Percentiles rank a stretch among this genome's conserved stretches.
Conservation (phyloP, 1,140 invertebrate species). For the Palaemon carinicauda region DNA sequence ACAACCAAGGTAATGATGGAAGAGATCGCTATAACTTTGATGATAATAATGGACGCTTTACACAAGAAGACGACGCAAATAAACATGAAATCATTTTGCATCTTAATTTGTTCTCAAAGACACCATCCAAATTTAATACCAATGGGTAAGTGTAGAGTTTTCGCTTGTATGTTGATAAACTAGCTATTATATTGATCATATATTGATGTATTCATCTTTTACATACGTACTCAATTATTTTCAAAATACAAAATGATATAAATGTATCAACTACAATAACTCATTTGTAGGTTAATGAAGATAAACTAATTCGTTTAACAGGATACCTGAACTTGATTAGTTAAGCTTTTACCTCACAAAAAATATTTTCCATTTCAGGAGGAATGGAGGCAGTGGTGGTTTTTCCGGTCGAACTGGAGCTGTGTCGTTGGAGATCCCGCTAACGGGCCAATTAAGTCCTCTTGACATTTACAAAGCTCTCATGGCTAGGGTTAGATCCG, state of each 20-base stretch:
- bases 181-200: too few species aligned
- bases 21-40: neutral
- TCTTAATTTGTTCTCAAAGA: slow-evolving; percentile 22
- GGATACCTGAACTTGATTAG: neutral
- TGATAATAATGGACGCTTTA: neutral
- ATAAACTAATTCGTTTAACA: too few species aligned
- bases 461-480: slow-evolving; percentile 35
- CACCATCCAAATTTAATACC: neutral
- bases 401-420: neutral
- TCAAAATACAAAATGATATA: too few species aligned
- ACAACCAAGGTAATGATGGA: neutral
- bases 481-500: neutral
- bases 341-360: neutral
- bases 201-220: too few species aligned
- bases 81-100: slow-evolving; percentile 24
- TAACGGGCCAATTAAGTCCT: slow-evolving; percentile 7
- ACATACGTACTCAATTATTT: too few species aligned
- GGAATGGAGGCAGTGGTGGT: neutral
- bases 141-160: neutral
- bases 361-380: neutral
- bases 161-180: too few species aligned
- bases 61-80: neutral
- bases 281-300: too few species aligned
- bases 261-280: too few species aligned
- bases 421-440: slow-evolving; percentile 35